phyloP scores from a whole-genome alignment of 2,113 vertebrate species.

The Grammomys surdaster region DNA sequence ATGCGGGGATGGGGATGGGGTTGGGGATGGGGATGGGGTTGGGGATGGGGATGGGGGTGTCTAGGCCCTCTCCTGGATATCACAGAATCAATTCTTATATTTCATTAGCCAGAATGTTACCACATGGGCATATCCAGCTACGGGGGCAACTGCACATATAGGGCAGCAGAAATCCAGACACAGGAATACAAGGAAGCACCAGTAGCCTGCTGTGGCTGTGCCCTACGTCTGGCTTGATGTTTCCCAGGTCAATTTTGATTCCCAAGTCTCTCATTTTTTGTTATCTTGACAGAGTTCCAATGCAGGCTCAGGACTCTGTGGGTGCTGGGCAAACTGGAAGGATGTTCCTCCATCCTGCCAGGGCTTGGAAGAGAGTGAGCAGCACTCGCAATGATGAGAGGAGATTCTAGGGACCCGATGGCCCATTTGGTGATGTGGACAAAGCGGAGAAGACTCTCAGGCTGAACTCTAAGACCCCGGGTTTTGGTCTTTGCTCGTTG shows the following conservation, averaged over 20 bases:
- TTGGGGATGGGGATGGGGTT: no score
- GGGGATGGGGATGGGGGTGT: background rate
- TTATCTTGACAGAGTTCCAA: slow-evolving; percentile 49
- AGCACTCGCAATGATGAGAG: background rate
- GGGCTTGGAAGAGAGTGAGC: background rate
- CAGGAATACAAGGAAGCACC: background rate
- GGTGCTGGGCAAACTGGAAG: background rate
- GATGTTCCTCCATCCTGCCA: background rate
- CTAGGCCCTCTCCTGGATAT: background rate
- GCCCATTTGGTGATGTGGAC: background rate
- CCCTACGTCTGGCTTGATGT: background rate
- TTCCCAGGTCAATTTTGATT: background rate
- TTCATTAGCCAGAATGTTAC: background rate
- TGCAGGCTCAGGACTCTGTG: background rate
- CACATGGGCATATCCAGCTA: background rate
- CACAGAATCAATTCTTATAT: background rate
- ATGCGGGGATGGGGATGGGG: background rate
- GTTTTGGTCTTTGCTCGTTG: slow-evolving; percentile 16
- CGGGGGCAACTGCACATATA: background rate
- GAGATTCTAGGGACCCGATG: background rate
- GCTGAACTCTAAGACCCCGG: background rate
- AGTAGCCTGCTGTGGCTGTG: background rate
- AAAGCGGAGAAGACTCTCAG: background rate
- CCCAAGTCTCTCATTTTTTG: background rate
- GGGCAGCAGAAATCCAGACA: background rate